Conservation (phyloP, 2,797 vertebrate genomes). For the Tarsius wallacei region DNA sequence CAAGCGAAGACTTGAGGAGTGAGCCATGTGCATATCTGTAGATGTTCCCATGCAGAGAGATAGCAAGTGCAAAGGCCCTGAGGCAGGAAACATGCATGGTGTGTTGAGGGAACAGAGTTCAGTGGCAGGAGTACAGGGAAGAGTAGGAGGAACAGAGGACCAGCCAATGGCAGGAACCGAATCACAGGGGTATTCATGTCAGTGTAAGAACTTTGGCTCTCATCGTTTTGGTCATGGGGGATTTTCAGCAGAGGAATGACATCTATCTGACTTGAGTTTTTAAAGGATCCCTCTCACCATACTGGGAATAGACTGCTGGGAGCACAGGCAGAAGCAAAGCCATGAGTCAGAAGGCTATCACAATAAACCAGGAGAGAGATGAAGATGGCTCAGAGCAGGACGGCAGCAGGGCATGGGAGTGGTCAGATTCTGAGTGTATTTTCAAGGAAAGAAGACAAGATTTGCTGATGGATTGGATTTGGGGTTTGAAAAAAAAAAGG, state of each 20-base stretch:
- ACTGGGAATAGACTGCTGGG: neutral
- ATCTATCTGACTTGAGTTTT: neutral
- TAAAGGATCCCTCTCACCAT: neutral
- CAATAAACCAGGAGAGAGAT: neutral
- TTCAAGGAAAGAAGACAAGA: neutral
- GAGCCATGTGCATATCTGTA: neutral
- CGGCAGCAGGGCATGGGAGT: neutral
- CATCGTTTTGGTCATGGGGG: neutral
- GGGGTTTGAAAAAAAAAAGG: neutral
- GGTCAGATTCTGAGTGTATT: neutral
- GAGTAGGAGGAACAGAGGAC: neutral
- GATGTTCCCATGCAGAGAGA: neutral
- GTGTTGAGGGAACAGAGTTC: neutral
- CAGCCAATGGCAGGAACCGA: too few relatives aligned
- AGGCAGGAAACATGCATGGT: neutral
- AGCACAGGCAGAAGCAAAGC: neutral
- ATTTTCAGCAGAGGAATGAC: neutral
- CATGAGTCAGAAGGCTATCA: fast-evolving
- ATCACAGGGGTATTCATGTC: too few relatives aligned
- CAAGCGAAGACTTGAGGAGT: neutral
- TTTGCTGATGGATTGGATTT: neutral
- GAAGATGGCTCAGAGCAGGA: neutral
- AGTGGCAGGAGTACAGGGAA: neutral
- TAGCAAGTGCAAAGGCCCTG: neutral
- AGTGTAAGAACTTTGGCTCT: neutral